Conservation (phyloP, 2,113 vertebrate genomes). For the Dicerorhinus sumatrensis region DNA sequence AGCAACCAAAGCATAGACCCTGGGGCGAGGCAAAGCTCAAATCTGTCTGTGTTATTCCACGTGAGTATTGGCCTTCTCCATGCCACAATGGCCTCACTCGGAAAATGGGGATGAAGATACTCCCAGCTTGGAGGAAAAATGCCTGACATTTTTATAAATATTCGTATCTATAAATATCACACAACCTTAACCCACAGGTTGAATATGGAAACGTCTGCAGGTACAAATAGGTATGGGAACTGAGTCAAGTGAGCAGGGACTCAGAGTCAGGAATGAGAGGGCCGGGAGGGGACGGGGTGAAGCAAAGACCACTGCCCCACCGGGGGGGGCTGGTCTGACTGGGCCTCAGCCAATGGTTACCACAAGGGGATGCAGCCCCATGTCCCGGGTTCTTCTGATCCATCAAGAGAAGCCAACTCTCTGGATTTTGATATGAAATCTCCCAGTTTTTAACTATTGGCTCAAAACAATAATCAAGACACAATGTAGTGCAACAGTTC, state of each 20-base stretch:
- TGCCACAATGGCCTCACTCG: not conserved
- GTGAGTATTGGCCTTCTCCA: not conserved
- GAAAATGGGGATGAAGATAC: not conserved
- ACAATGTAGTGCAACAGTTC: not conserved
- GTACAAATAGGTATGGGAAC: not conserved
- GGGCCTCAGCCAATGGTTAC: too few species aligned
- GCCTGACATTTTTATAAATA: not conserved
- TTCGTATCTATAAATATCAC: not conserved
- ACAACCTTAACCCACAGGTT: not conserved
- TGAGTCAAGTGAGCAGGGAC: not conserved
- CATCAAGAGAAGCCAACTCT: not conserved
- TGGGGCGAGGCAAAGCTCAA: not conserved
- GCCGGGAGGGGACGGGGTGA: too few species aligned
- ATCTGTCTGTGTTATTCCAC: not conserved
- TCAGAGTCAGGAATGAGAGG: not conserved
- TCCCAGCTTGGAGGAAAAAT: not conserved
- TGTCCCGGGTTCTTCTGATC: not conserved
- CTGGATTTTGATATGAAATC: not conserved
- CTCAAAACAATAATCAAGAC: not conserved
- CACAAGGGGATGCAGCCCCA: not conserved
- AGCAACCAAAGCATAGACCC: not conserved
- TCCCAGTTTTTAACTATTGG: not conserved
- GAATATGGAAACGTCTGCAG: not conserved
- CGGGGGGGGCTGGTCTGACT: too few species aligned
- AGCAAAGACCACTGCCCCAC: not conserved